phyloP scores from a whole-genome alignment of 2,797 vertebrate genomes.

The Lates japonicus region DNA sequence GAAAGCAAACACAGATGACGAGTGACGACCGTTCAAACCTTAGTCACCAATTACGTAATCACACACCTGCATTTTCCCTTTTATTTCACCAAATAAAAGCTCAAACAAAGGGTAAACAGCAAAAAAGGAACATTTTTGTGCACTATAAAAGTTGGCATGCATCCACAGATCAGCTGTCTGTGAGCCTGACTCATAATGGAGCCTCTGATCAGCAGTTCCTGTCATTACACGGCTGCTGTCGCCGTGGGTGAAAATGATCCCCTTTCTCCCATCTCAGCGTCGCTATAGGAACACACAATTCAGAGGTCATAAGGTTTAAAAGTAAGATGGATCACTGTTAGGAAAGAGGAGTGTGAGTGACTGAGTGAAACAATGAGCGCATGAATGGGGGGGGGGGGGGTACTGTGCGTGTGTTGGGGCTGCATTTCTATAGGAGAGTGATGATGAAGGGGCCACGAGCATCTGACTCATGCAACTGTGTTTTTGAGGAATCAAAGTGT shows the following conservation, averaged over 20 bases:
- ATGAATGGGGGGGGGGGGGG: constrained; percentile 22
- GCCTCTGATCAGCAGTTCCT: constrained; percentile 41
- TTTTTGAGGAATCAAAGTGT: constrained; percentile 25
- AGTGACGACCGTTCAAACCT: constrained; percentile 51
- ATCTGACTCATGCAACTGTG: constrained; percentile 19
- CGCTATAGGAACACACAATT: constrained; percentile 34
- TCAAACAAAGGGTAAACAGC: constrained; percentile 16
- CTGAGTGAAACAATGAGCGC: constrained; percentile 17
- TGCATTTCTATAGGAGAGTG: background rate
- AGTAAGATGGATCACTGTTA: constrained; percentile 41
- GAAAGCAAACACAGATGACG: constrained; percentile 49
- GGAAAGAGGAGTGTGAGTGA: constrained; percentile 13
- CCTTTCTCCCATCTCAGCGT: constrained; percentile 15
- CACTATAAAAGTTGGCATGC: constrained; percentile 17
- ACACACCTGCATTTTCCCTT: constrained; percentile 62
- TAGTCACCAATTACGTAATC: constrained; percentile 64
- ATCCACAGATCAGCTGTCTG: constrained; percentile 32
- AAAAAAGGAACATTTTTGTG: constrained; percentile 26
- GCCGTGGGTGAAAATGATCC: constrained; percentile 46
- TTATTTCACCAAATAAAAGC: constrained; percentile 36
- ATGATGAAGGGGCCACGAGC: constrained; percentile 13
- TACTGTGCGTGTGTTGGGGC: background rate
- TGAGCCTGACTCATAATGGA: constrained; percentile 51
- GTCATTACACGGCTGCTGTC: constrained; percentile 39
- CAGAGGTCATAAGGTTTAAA: constrained; percentile 26